phyloP scores from a whole-genome alignment of 2,888 invertebrate species.

The Fragum whitleyi region DNA sequence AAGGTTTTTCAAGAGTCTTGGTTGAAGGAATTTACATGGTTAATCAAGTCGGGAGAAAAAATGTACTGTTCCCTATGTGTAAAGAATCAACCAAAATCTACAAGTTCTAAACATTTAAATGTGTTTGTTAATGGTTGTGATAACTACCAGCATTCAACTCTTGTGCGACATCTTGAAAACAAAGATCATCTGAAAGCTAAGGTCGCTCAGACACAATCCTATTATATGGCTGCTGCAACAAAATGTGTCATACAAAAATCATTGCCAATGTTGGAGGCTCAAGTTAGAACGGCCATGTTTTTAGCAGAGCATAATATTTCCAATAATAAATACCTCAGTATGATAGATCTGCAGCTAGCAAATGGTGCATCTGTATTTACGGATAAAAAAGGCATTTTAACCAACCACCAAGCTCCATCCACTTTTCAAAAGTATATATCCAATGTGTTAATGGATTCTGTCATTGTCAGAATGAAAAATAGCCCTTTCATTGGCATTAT shows the following conservation, averaged over 20 bases:
- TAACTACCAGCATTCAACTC: background rate
- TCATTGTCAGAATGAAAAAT: constrained; percentile 25
- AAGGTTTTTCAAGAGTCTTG: background rate
- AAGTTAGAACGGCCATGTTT: constrained; percentile 23
- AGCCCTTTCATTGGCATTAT: constrained; percentile 45
- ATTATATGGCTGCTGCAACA: constrained; percentile 25
- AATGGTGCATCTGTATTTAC: constrained; percentile 40
- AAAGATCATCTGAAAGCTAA: background rate
- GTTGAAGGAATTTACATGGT: background rate
- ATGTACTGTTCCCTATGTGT: background rate
- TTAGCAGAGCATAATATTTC: constrained; percentile 25
- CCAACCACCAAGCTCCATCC: constrained; percentile 14
- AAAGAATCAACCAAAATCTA: background rate
- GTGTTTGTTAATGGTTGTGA: background rate
- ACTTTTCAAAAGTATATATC: constrained; percentile 33
- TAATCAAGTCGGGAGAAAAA: background rate
- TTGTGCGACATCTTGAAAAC: background rate
- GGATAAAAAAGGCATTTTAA: too few species aligned
- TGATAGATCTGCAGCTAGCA: constrained; percentile 6
- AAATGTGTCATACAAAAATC: constrained; percentile 10
- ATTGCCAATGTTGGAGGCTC: constrained; percentile 30
- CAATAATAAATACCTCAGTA: constrained; percentile 21
- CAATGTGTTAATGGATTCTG: constrained; percentile 31
- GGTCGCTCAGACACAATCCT: background rate
- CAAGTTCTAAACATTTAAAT: background rate